These are phyloP conservation scores for Salvelinus namaycush DNA, from an alignment of 2,113 vertebrate species.

Conservation along the genomic window DNA sequence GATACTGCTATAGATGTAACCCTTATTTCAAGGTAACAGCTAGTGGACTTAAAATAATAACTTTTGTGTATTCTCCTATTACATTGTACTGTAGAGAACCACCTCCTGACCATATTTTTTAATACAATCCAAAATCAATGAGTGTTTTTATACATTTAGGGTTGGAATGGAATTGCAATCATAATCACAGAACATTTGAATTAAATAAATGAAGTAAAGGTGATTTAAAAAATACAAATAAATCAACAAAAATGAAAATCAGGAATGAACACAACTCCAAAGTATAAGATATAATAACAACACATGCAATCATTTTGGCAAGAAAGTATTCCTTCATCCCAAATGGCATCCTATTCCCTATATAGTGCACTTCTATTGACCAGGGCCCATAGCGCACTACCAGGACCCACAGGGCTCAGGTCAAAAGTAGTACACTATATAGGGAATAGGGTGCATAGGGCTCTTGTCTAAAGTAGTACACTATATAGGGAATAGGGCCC, in stretches of 20 bases:
- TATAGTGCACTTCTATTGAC: too few species aligned
- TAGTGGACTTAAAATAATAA: slow-evolving; percentile 41
- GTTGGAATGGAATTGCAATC: slow-evolving; percentile 54
- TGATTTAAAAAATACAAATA: slow-evolving; percentile 40
- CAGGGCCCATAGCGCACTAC: not conserved
- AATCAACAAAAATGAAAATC: slow-evolving; percentile 44
- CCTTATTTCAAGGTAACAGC: not conserved
- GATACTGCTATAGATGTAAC: slow-evolving; percentile 42
- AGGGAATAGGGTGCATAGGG: too few species aligned
- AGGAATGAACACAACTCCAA: slow-evolving; percentile 59
- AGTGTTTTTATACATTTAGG: slow-evolving; percentile 37
- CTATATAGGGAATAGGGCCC: too few species aligned
- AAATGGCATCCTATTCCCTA: too few species aligned
- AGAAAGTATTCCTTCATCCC: slow-evolving; percentile 39
- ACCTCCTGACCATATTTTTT: not conserved
- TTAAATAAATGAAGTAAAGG: slow-evolving; percentile 34
- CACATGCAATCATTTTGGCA: slow-evolving; percentile 72
- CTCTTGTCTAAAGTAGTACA: too few species aligned
- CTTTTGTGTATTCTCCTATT: slow-evolving; percentile 28
- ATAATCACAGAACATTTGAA: slow-evolving; percentile 53
- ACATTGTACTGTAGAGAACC: slow-evolving; percentile 1
- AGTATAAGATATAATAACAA: slow-evolving; percentile 50
- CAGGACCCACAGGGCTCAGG: not conserved
- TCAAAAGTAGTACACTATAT: too few species aligned
- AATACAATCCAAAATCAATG: slow-evolving; percentile 37